These are phyloP conservation scores for Chaenogobius annularis DNA, from an alignment of 2,113 vertebrate species.

Conservation along the genomic window DNA sequence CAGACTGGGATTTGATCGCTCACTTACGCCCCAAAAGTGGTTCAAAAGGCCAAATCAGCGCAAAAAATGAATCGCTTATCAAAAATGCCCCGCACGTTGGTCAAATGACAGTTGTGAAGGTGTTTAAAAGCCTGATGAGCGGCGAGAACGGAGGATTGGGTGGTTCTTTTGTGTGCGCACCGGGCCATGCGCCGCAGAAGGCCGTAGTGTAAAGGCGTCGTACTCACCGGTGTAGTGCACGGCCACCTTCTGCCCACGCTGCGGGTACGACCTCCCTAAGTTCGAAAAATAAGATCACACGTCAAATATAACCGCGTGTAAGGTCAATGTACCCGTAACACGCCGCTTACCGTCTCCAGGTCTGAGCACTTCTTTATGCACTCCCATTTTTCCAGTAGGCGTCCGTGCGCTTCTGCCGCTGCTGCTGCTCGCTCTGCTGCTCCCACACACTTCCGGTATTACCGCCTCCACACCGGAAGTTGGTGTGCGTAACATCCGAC, in stretches of 20 bases:
- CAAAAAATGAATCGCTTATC: background rate
- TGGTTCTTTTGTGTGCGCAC: constrained; percentile 1
- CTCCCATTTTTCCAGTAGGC: constrained; percentile 6
- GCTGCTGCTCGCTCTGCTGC: background rate
- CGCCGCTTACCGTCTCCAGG: background rate
- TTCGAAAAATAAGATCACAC: background rate
- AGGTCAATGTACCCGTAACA: too few relatives aligned
- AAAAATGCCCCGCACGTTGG: background rate
- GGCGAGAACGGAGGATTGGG: background rate
- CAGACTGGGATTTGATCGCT: background rate
- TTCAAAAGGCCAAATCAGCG: background rate
- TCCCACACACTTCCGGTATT: background rate
- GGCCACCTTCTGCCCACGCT: background rate
- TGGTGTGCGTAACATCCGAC: background rate
- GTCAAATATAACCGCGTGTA: background rate
- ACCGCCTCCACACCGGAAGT: background rate
- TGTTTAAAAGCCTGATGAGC: background rate
- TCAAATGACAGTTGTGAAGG: background rate
- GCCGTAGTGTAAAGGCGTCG: background rate
- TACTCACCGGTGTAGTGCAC: constrained; percentile 63
- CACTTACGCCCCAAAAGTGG: background rate
- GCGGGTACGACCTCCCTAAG: constrained; percentile 27
- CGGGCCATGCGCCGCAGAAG: background rate
- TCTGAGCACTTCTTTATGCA: background rate
- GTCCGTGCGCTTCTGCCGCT: background rate